A percentile compares a stretch with the other conserved stretches of the same genome.
Conservation (phyloP, 2,888 invertebrate genomes). For the Priocnemis perturbator region DNA sequence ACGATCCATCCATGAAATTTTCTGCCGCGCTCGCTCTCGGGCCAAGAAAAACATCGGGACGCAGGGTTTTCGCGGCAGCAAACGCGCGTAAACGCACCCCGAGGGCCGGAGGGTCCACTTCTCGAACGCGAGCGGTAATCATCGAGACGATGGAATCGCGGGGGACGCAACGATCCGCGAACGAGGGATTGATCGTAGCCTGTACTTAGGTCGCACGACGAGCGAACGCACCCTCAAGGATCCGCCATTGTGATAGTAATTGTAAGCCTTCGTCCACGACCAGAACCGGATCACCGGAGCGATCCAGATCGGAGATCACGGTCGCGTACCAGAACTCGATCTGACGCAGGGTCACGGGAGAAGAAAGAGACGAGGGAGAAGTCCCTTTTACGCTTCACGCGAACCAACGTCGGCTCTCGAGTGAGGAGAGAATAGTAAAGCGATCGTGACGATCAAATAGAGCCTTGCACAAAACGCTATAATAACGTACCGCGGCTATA, state of each 20-base stretch:
- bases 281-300: constrained; percentile 65
- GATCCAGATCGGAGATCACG: constrained; percentile 63
- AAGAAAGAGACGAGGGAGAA: background rate
- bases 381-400: no score
- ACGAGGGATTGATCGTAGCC: constrained; percentile 48
- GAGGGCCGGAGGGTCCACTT: constrained; percentile 33
- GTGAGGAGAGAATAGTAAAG: background rate
- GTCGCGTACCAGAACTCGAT: constrained; percentile 38
- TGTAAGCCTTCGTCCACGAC: constrained; percentile 56
- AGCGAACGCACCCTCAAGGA: constrained; percentile 57
- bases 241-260: constrained; percentile 67
- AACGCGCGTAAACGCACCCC: constrained; percentile 45
- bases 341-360: constrained; percentile 39
- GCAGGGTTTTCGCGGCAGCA: constrained; percentile 18
- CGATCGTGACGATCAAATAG: background rate
- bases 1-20: no score
- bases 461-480: background rate
- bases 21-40: no score
- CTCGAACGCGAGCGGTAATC: constrained; percentile 50
- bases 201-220: constrained; percentile 64
- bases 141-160: constrained; percentile 50
- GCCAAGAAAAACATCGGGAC: no score
- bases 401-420: no score
- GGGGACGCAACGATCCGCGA: constrained; percentile 55
- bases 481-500: no score